Evolutionary conservation across 2,888 invertebrate genomes (phyloP).

Genomic region (Caenorhabditis sulstoni): DNA sequence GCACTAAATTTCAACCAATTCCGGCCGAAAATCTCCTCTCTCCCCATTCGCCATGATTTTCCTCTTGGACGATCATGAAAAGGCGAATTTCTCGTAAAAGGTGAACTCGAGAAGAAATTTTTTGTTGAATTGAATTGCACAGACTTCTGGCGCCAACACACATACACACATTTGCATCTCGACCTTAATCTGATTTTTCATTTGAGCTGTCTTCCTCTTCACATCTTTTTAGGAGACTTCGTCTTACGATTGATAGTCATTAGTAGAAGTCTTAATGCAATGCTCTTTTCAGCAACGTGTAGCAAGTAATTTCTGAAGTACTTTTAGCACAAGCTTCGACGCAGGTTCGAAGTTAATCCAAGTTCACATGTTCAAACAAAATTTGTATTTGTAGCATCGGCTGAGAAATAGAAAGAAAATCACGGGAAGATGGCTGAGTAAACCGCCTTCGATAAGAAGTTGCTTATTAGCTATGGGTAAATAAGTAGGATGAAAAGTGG

Average conservation of each 20-base stretch:
- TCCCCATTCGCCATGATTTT: slow-evolving; percentile 1
- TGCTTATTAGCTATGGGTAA: slow-evolving; percentile 61
- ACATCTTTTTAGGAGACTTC: too few relatives aligned
- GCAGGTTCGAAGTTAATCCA: slow-evolving; percentile 4
- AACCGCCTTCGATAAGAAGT: slow-evolving; percentile 60
- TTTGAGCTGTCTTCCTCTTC: slow-evolving; percentile 11
- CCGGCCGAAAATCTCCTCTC: slow-evolving; percentile 1
- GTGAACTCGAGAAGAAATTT: slow-evolving; percentile 49
- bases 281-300: too few relatives aligned
- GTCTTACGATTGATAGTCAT: too few relatives aligned
- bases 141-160: slow-evolving; percentile 43
- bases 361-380: slow-evolving; percentile 23
- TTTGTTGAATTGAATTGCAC: background rate
- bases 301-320: too few relatives aligned
- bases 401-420: background rate
- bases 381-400: slow-evolving; percentile 24
- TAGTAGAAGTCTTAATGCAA: too few relatives aligned
- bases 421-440: slow-evolving; percentile 44
- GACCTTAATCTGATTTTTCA: slow-evolving; percentile 27
- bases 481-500: slow-evolving; percentile 55
- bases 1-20: too few relatives aligned
- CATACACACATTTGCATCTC: slow-evolving; percentile 44
- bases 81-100: slow-evolving; percentile 1
- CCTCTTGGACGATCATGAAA: slow-evolving; percentile 18
- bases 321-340: too few relatives aligned